phyloP scores from a whole-genome alignment of 2,113 vertebrate species.

The Pachycephala philippinensis region DNA sequence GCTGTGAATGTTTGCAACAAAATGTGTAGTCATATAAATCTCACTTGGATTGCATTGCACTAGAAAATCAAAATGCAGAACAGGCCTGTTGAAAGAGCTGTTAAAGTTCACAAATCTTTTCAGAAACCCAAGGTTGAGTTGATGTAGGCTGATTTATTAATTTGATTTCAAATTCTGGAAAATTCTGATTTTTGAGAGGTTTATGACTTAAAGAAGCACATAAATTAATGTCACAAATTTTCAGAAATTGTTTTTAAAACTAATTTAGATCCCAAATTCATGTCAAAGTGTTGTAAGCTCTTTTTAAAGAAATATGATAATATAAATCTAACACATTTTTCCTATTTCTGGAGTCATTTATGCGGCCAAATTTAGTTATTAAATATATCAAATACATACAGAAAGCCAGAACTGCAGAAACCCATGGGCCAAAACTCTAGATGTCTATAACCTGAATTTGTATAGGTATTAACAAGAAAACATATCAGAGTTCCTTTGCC shows the following conservation, averaged over 20 bases:
- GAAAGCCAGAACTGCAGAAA: not conserved
- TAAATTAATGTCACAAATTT: not conserved
- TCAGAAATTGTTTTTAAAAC: not conserved
- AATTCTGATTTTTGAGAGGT: not conserved
- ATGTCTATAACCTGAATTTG: not conserved
- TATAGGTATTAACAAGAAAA: not conserved
- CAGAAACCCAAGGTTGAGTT: not conserved
- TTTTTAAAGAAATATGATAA: not conserved
- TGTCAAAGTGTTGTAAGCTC: not conserved
- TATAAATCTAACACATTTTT: not conserved
- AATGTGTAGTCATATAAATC: constrained; percentile 26
- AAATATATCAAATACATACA: not conserved
- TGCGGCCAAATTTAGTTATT: not conserved
- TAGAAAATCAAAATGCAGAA: constrained; percentile 17
- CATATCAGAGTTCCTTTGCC: not conserved
- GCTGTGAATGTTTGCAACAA: constrained; percentile 28
- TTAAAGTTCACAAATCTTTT: constrained; percentile 6
- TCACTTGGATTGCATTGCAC: not conserved
- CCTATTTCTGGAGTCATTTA: not conserved
- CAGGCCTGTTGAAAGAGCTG: not conserved
- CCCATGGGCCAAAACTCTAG: not conserved
- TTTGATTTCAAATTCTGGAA: not conserved
- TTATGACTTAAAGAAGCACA: not conserved
- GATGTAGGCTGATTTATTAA: not conserved
- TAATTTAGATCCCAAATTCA: not conserved